phyloP scores from a whole-genome alignment of 92 coral and sea anemone species.

The Bergia puertoricense region DNA sequence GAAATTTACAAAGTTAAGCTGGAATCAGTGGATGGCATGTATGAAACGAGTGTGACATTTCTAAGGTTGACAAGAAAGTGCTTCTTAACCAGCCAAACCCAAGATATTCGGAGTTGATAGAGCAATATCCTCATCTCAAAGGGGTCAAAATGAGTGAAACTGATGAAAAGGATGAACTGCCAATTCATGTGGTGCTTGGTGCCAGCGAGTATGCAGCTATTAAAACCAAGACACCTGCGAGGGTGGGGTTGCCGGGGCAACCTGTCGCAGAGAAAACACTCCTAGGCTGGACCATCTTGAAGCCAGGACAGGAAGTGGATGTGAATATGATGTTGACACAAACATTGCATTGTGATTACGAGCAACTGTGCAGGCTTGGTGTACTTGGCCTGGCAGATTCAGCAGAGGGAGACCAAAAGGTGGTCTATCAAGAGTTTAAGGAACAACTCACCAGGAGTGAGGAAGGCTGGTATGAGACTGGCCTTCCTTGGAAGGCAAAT shows the following conservation, averaged over 20 bases:
- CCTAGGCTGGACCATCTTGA: constrained; percentile 36
- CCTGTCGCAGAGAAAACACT: constrained; percentile 33
- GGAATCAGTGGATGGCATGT: no score
- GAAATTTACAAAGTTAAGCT: no score
- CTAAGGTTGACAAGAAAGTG: no score
- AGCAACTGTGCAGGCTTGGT: constrained; percentile 4
- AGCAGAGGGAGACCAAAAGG: constrained; percentile 5
- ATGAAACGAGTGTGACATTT: no score
- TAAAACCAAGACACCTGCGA: neutral
- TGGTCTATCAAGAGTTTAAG: constrained; percentile 18
- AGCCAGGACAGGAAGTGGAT: constrained; percentile 24
- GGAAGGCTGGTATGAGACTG: constrained; percentile 26
- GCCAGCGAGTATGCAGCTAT: constrained; percentile 19
- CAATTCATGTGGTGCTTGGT: constrained; percentile 30
- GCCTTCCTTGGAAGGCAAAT: neutral
- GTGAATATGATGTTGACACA: constrained; percentile 21
- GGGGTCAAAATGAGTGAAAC: constrained; percentile 15
- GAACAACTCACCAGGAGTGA: constrained; percentile 22
- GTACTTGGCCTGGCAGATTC: neutral
- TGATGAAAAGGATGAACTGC: constrained; percentile 12
- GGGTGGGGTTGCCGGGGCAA: constrained; percentile 18
- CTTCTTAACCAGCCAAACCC: no score
- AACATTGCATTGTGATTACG: constrained; percentile 25
- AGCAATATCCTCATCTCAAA: no score
- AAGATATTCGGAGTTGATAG: no score